Evolutionary conservation across 2,797 vertebrate species (phyloP), one percentile per base, ranked within the genome.

Genomic region (Leucoraja ocellata): DNA sequence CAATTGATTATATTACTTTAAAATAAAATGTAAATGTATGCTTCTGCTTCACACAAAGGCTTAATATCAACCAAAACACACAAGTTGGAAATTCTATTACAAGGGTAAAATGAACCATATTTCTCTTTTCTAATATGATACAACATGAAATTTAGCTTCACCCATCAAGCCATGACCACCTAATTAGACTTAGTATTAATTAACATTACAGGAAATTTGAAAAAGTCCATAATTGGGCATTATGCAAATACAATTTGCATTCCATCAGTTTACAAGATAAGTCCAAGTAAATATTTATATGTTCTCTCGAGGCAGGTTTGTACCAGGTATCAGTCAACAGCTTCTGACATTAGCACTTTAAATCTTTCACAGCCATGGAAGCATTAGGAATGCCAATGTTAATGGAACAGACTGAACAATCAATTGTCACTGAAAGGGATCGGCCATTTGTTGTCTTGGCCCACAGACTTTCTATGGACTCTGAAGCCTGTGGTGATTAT

Each of bases 231-330:
- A 73, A 88, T 93, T 86, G 91, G 63, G 91, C 63, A 93, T 93
- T 91, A 93, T 93, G 83, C 18, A 94, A 93, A 93, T 74, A 23
- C 39, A 91, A 91, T 61, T 71, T 93, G 54, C 84, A 86, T 90
- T 68, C 68, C 68, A 91, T 74, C 68, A 74, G 21, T 91, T 36
- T 54, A 93, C 81, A 58, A 93, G 36, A 39, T 28, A 81, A 78
- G 54, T 93, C 93, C 61, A 93, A 93, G 46, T 18, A 93, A 91
- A 91, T 74, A 91, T 74, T 90, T 73, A 74, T 6, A 74, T 25
- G 61, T 61, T 81, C 28, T 93, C 83, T 88, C 39, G 32, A n/a
- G 32, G 6, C 74, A 63, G 78, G 39, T n/a, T 23, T 76, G 83
- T 91, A 92, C 91, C 54, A 77, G 93, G 79, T 79, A 88, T 93